These are phyloP conservation scores for Heliornis fulica DNA, from an alignment of 2,113 vertebrate species.

Conservation along the genomic window DNA sequence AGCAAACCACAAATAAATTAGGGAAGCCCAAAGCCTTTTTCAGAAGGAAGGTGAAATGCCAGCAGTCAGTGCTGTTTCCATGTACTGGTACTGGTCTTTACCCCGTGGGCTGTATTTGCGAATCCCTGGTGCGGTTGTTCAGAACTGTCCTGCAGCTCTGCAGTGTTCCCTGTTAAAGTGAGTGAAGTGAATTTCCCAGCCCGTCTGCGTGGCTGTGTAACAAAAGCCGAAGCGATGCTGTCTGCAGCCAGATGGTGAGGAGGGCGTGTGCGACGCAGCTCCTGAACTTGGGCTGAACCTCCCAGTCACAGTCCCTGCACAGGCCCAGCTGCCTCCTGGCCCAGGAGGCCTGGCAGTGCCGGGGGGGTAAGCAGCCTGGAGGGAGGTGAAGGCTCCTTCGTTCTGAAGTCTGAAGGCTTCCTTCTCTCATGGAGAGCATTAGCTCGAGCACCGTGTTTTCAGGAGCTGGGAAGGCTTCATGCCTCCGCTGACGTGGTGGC, in stretches of 20 bases:
- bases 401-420: too few species aligned
- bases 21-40: neutral
- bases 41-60: neutral
- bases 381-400: neutral
- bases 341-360: neutral
- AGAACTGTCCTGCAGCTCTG: neutral
- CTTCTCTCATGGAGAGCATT: neutral
- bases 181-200: neutral
- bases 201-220: neutral
- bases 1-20: neutral
- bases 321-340: neutral
- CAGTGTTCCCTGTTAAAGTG: neutral
- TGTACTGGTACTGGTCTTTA: neutral
- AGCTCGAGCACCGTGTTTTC: neutral
- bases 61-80: neutral
- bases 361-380: neutral
- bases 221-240: neutral
- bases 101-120: neutral
- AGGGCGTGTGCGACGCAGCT: neutral
- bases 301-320: neutral
- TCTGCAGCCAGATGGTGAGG: conserved; percentile 20
- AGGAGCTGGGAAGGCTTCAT: neutral
- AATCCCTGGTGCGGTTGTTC: neutral
- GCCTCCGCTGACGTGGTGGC: neutral
- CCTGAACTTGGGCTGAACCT: conserved; percentile 54